Percentiles rank a stretch among this genome's conserved stretches.
Conservation (phyloP, 1,140 invertebrate species). For the Drosophila kikkawai region DNA sequence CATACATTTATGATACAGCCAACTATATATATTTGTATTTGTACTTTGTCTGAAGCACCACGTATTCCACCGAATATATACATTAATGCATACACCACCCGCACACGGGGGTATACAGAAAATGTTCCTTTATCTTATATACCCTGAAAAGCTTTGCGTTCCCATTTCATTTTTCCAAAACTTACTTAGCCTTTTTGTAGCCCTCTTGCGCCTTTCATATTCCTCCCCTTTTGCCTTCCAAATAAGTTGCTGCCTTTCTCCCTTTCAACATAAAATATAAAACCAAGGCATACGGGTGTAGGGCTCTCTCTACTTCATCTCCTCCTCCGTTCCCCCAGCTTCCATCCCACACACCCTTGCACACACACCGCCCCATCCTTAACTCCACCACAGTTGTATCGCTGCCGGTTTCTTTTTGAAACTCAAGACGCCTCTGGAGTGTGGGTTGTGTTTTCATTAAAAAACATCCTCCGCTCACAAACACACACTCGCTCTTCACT, state of each 20-base stretch:
- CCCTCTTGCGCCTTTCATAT: constrained; percentile 31
- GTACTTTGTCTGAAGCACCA: not conserved
- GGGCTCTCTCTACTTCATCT: constrained; percentile 8
- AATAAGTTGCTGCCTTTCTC: constrained; percentile 38
- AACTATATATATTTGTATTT: not conserved
- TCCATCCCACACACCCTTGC: not conserved
- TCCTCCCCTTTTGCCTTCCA: constrained; percentile 12
- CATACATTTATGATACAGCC: constrained; percentile 1
- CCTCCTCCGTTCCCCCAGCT: not conserved
- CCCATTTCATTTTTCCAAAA: constrained; percentile 53
- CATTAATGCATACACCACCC: not conserved
- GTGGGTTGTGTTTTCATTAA: constrained; percentile 78
- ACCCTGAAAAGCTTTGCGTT: constrained; percentile 35
- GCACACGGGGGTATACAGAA: constrained; percentile 19
- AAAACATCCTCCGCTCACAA: constrained; percentile 50
- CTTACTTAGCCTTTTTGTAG: constrained; percentile 58
- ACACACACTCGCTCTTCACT: constrained; percentile 1
- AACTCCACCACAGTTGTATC: constrained; percentile 26
- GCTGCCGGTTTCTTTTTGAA: constrained; percentile 66
- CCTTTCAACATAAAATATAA: constrained; percentile 20
- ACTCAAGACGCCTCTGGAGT: constrained; percentile 74
- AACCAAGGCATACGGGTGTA: constrained; percentile 20
- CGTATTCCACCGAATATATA: not conserved
- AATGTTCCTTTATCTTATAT: constrained; percentile 64
- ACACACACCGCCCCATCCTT: not conserved